Evolutionary conservation across 2,113 vertebrate genomes (phyloP), one percentile per base, ranked within the genome.

Genomic region (Ellobius talpinus): DNA sequence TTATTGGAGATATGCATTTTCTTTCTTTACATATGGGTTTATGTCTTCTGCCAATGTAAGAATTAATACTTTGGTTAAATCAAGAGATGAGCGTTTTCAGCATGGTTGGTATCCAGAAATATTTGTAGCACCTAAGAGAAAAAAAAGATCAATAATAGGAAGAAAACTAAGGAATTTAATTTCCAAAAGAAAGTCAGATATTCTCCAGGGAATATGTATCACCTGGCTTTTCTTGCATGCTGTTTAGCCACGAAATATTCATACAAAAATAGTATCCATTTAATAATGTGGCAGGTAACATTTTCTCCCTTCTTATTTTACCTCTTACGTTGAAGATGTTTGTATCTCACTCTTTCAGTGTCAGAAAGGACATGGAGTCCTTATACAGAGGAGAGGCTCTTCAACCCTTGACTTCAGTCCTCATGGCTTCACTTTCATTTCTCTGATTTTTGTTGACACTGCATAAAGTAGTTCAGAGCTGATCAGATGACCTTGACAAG

Each of bases 291-390:
- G 82, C 79, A 63, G 70, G 4, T 63, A 76, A 1, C 3, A 84
- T 73, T 2, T n/a, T 82, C 24, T 2, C 52, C 21, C 19, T 72
- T 90, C 63, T 92, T 45, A 87, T 91, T 93, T 91, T 52, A 77
- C 76, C 42, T 87, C 84, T 97, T 29, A 85, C 96, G 96, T 93
- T 90, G 95, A 52, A 3, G 81, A 11, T 5, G 72, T 90, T 85
- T 92, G 26, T 70, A 97, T 93, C 78, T 66, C 47, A 55, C 94
- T 93, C 24, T 86, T 95, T 96, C 86, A 86, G 42, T 58, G 21
- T 39, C 55, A 19, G 33, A 90, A 26, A 29, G n/a, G 65, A 58
- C 19, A 13, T 88, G 2, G 5, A 90, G 17, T 87, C 50, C 26
- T 95, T 26, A 26, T 47, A 47, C 33, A 47, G 21, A 74, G 36